Evolutionary conservation across 2,797 vertebrate genomes (phyloP).

Genomic region (Acanthiza pusilla): DNA sequence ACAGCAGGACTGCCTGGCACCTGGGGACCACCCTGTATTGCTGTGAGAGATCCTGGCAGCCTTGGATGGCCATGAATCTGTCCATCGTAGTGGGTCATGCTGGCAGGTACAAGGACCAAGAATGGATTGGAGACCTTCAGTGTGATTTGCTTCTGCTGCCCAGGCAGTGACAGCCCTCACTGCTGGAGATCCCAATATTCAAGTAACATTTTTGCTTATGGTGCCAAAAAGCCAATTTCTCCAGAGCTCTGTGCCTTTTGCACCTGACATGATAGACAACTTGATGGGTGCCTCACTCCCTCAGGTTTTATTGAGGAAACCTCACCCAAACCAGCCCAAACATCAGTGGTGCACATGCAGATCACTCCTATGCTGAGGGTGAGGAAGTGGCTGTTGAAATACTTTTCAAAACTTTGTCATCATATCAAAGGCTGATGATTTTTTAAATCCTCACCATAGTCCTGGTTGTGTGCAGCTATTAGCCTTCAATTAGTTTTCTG

Average conservation of each 20-base stretch:
- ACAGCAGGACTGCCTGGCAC: neutral
- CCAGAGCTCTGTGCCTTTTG: neutral
- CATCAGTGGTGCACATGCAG: accelerated
- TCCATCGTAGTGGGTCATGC: neutral
- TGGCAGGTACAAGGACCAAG: neutral
- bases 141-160: neutral
- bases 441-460: neutral
- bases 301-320: neutral
- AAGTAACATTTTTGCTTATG: neutral
- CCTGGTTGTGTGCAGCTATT: neutral
- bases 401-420: neutral
- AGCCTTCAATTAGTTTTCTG: neutral
- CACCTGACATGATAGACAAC: accelerated
- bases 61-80: accelerated
- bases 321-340: neutral
- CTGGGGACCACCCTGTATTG: neutral
- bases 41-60: neutral
- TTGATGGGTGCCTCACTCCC: neutral
- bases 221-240: neutral
- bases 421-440: neutral
- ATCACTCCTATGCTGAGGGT: neutral
- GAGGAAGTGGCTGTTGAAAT: neutral
- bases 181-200: neutral
- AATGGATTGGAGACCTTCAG: neutral
- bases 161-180: neutral